Evolutionary conservation across 1,140 invertebrate genomes (phyloP), one percentile per base, ranked within the genome.

Genomic region (Apis dorsata): DNA sequence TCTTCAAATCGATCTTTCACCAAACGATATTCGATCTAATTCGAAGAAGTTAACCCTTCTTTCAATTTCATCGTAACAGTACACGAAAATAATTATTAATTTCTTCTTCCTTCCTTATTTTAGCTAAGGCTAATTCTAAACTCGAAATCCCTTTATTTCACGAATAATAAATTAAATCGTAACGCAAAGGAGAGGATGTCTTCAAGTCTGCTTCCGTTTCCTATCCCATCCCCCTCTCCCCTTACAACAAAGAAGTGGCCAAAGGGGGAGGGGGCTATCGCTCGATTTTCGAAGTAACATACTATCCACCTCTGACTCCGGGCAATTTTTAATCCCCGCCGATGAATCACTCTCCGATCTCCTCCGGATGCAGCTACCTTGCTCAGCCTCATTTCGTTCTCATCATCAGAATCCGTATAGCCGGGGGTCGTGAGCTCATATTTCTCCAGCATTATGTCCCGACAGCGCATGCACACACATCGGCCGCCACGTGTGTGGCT

Each of bases 391-490:
- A 75, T 88, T 88, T 86, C 90, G 89, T 90, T 90, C 89, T 86
- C 90, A 91, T 91, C 90, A 89, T 90, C 89, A 86, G 89, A 90
- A 90, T 89, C 89, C 84, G 88, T 86, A 88, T 85, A 83, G 87
- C 86, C 84, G 81, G 83, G 87, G 90, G 91, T 91, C 91, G 89
- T 92, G 91, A 90, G 91, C 90, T 89, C 90, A 91, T 91, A 91
- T 91, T 91, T 92, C 90, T 90, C 88, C 85, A 88, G 88, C 86
- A 91, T 91, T 91, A 90, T 90, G 87, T 86, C 89, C 71, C 66
- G 87, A 88, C 86, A 84, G 86, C 86, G 86, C 81, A 82, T 85
- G 87, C 87, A 82, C 88, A 89, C 86, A 87, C 85, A 79, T 86
- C 79, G 82, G 55, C 34, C 83, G 85, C 89, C 87, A 62, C 82